Evolutionary conservation across 2,888 invertebrate species (phyloP).

Genomic region (Endomychus coccineus): DNA sequence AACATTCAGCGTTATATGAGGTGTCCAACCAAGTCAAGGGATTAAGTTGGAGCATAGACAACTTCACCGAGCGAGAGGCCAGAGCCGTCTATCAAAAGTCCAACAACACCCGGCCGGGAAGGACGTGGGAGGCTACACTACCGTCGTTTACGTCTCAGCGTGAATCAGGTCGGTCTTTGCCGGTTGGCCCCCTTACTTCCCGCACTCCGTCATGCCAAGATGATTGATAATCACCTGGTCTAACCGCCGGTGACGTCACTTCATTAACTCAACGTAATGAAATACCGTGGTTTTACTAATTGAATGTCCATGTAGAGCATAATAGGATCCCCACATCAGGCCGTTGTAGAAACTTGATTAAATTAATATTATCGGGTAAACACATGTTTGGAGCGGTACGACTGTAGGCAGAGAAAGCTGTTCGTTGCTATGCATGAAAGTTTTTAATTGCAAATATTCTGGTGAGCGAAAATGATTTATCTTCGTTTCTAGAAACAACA

Average conservation of each 20-base stretch:
- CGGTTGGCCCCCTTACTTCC: constrained; percentile 11
- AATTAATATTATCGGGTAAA: constrained; percentile 30
- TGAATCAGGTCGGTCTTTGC: constrained; percentile 11
- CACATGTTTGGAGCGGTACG: no score
- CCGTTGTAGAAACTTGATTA: constrained; percentile 35
- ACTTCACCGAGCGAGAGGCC: no score
- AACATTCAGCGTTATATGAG: no score
- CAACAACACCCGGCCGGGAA: background rate
- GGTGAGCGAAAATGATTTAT: no score
- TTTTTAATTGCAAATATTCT: no score
- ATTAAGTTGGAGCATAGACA: no score
- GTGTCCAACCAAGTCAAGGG: no score
- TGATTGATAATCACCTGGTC: constrained; percentile 44
- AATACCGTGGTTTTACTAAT: constrained; percentile 45
- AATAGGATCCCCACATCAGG: constrained; percentile 42
- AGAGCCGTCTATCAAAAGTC: no score
- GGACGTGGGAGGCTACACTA: constrained; percentile 9
- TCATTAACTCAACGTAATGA: constrained; percentile 44
- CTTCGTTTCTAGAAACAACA: no score
- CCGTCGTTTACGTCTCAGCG: constrained; percentile 16
- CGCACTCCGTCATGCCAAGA: constrained; percentile 27
- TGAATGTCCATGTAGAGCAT: constrained; percentile 44
- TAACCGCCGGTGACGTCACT: constrained; percentile 42
- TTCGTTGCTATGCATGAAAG: no score
- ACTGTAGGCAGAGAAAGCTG: no score